Evolutionary conservation across 2,113 vertebrate genomes (phyloP), one percentile per base, ranked within the genome.

Genomic region (Paralichthys olivaceus): DNA sequence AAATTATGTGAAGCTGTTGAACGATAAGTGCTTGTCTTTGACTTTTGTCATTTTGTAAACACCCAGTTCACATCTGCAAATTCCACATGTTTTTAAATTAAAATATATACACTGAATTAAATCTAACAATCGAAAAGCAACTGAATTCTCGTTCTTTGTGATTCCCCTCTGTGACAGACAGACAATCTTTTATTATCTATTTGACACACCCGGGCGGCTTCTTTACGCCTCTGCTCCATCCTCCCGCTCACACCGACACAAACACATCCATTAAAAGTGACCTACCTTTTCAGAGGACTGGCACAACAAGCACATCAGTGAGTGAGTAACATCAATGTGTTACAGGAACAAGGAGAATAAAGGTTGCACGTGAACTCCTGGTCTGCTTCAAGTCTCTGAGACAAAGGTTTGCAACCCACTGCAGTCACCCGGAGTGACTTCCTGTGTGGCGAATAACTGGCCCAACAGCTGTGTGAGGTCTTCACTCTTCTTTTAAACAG

Each of bases 371-470:
- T 9, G 45, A 79, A 64, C 49, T 62, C 56, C 37, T 43, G 37
- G 19, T 69, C 58, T 66, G 25, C 49, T 54, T 66, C 8, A 26
- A 25, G 53, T 57, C n/a, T 56, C 34, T 60, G 7, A 76, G 68
- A 22, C 19, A 4, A 47, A 34, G 67, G 58, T 8, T 32, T 60
- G 19, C 69, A 69, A 77, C 81, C 79, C 76, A 78, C 78, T 76
- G 77, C 81, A 66, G 49, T 60, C 86, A 88, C 54, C 61, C 8
- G 23, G 67, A 75, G 74, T 51, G 22, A 85, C 81, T 92, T 93
- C 90, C 90, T 93, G 88, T 87, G 83, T 84, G 84, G 79, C 83
- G 75, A 75, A 32, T 22, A 43, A 81, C 66, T 83, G 79, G 69
- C 89, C 83, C 81, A 45, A 43, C 80, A 57, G 26, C 14, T 59